Evolutionary conservation across 2,113 vertebrate species (phyloP).

Genomic region (Rhineura floridana): DNA sequence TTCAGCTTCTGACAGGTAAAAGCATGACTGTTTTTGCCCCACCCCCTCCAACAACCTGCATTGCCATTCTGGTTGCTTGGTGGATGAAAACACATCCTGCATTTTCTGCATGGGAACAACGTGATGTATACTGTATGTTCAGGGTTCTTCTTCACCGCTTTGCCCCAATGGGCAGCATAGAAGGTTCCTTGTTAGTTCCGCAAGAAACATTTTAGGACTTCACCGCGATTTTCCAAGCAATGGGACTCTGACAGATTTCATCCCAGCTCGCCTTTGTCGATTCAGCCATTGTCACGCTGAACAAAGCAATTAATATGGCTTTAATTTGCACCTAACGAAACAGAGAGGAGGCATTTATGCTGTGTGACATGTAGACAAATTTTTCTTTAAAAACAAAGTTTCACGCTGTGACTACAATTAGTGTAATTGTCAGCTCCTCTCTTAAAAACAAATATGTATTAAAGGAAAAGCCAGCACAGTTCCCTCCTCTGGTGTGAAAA

Average conservation of each 20-base stretch:
- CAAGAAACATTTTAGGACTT: constrained; percentile 22
- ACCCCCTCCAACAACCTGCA: neutral
- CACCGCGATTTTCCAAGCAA: constrained; percentile 24
- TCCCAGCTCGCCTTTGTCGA: constrained; percentile 44
- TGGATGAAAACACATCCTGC: neutral
- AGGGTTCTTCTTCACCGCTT: neutral
- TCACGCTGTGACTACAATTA: constrained; percentile 92
- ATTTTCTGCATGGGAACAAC: neutral
- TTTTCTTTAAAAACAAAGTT: constrained; percentile 86
- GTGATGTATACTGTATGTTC: neutral
- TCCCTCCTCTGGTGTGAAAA: constrained; percentile 89
- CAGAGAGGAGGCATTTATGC: constrained; percentile 76
- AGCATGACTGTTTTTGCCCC: neutral
- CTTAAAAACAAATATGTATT: constrained; percentile 95
- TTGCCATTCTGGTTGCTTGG: neutral
- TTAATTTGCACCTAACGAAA: constrained; percentile 84
- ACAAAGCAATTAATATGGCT: constrained; percentile 82
- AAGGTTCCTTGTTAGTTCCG: constrained; percentile 4
- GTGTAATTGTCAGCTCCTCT: constrained; percentile 91
- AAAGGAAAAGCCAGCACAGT: constrained; percentile 85
- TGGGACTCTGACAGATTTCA: constrained; percentile 55
- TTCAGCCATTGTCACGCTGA: constrained; percentile 70
- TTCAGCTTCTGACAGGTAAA: neutral
- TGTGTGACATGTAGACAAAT: constrained; percentile 77
- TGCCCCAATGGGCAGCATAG: neutral